Evolutionary conservation across 2,888 invertebrate genomes (phyloP), one percentile per base, ranked within the genome.

Genomic region (Drosophila demipolita): DNA sequence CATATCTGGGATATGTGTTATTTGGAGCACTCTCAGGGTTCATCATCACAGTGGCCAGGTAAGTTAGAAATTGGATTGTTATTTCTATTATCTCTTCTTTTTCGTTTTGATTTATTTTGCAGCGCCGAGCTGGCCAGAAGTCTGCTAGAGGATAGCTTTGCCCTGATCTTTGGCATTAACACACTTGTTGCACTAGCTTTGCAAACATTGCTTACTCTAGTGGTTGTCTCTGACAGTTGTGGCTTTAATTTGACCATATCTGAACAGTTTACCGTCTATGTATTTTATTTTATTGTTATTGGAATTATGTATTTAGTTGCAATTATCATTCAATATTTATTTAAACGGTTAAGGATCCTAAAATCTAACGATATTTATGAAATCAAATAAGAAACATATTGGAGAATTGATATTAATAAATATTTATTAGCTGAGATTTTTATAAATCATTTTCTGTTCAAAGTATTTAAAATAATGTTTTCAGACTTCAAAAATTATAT

Each of bases 121-220:
- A 98, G 98, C 92, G 96, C 96, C 49, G 97, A 98, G 94, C 96
- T 99, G 66, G 98, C 98, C 0, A 95, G 96, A 78, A 94, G 95
- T 73, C 94, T 98, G 66, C 94, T 95, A 59, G 96, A 96, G 84
- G 97, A 98, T 69, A 97, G 97, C 92, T 98, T 97, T 92, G 98
- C 97, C 1, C 94, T 98, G 8, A 96, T 99, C 78, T 98, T 98
- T 92, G 98, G 98, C 5, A 94, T 98, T 80, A 98, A 98, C 93
- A 98, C 97, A 0, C 95, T 98, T 62, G 73, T 97, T 0, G 97
- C 98, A 3, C 94, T 98, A 3, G 91, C 95, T 0, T 91, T 98
- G 0, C 98, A 98, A 93, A 95, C 97, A 0, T 90, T 97, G 33
- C 93, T 98, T 36, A 98, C 98, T 6, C 42, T 93, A 3, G 74